A percentile compares a stretch with the other conserved stretches of the same genome.
phyloP scores from a whole-genome alignment of 2,797 vertebrate species.

The Thunnus albacares region DNA sequence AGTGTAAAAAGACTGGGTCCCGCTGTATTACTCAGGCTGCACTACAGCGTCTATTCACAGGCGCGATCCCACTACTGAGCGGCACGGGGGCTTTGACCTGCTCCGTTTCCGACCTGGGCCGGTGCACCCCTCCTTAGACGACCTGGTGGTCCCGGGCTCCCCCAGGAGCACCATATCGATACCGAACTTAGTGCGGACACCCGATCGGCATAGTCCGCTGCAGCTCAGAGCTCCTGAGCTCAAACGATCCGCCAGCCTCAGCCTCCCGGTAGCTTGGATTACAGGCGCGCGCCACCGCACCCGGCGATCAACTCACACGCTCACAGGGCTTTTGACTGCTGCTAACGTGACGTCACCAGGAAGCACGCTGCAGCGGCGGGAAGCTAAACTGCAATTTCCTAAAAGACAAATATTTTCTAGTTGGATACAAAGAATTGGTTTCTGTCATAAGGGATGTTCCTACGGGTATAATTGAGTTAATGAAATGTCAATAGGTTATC shows the following conservation, averaged over 20 bases:
- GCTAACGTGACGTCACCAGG: neutral
- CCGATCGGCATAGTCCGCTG: slow-evolving; percentile 50
- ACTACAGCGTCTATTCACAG: slow-evolving; percentile 76
- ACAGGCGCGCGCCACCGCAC: slow-evolving; percentile 61
- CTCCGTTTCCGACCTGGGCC: slow-evolving; percentile 82
- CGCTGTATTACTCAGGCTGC: slow-evolving; percentile 72
- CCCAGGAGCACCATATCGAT: slow-evolving; percentile 79
- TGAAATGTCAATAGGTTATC: no score
- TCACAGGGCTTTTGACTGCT: neutral
- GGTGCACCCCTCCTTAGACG: slow-evolving; percentile 78
- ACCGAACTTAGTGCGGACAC: slow-evolving; percentile 54
- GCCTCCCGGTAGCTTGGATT: slow-evolving; percentile 67
- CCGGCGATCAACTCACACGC: neutral
- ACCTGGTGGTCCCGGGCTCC: slow-evolving; percentile 75
- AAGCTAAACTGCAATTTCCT: no score
- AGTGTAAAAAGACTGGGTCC: slow-evolving; percentile 67
- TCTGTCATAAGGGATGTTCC: no score
- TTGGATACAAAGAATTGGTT: no score
- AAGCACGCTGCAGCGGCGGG: no score
- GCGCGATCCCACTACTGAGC: slow-evolving; percentile 81
- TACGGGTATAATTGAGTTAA: no score
- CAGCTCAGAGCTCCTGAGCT: slow-evolving; percentile 50
- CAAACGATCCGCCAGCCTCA: slow-evolving; percentile 57
- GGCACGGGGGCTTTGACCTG: slow-evolving; percentile 81
- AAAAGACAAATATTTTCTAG: no score